Conservation (phyloP, 2,113 vertebrate genomes). For the Daphoenositta chrysoptera region DNA sequence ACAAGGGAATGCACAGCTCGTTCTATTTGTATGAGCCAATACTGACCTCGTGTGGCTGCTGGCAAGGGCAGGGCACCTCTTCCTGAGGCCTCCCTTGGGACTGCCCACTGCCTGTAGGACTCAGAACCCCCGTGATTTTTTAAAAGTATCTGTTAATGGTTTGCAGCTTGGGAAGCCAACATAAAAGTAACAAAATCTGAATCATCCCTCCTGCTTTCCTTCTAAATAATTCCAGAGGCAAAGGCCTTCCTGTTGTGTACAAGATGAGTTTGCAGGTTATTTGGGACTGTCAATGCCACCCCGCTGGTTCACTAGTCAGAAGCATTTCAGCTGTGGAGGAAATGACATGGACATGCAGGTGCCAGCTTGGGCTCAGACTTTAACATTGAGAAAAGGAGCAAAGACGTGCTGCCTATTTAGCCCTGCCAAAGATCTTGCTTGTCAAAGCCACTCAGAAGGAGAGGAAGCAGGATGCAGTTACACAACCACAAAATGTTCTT, state of each 20-base stretch:
- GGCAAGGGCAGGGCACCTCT: background rate
- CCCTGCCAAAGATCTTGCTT: background rate
- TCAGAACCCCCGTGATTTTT: background rate
- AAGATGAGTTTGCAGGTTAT: background rate
- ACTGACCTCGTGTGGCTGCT: constrained; percentile 19
- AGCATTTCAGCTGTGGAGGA: background rate
- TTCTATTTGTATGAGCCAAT: background rate
- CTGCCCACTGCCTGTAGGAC: background rate
- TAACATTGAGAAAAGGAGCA: background rate
- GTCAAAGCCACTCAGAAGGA: background rate
- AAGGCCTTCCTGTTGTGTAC: background rate
- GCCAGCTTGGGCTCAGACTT: background rate
- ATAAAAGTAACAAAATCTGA: background rate
- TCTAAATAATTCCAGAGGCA: background rate
- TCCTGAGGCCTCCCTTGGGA: background rate
- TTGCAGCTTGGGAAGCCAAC: background rate
- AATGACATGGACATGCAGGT: background rate
- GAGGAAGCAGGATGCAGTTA: background rate
- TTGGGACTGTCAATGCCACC: background rate
- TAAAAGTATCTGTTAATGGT: background rate
- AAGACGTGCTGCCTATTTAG: background rate
- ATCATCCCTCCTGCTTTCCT: background rate
- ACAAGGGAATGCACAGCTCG: background rate
- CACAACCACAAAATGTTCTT: background rate
- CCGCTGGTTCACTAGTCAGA: too few relatives aligned